These are phyloP conservation scores for Phaethornis superciliosus DNA, from an alignment of 2,113 vertebrate genomes.

Conservation along the genomic window DNA sequence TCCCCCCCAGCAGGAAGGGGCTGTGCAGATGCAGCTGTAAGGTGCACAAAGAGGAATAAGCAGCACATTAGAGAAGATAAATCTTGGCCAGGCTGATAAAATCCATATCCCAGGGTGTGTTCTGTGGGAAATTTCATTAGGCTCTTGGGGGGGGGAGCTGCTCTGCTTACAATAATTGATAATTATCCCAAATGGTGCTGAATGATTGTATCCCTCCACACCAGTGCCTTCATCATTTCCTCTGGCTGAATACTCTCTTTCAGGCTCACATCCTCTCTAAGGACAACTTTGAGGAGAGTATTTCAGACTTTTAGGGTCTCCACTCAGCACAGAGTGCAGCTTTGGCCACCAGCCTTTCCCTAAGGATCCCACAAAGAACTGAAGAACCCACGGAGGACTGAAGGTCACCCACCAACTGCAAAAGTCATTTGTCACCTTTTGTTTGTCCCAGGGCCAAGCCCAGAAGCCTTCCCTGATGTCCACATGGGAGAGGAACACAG, in stretches of 20 bases:
- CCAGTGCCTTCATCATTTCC: background rate
- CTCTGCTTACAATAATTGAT: slow-evolving; percentile 8
- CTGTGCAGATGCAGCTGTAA: background rate
- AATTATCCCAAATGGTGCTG: background rate
- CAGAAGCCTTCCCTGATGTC: background rate
- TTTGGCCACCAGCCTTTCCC: background rate
- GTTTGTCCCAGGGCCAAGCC: background rate
- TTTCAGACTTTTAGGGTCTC: background rate
- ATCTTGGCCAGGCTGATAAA: background rate
- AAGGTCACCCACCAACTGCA: background rate
- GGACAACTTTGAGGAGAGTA: background rate
- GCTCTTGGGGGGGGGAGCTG: background rate
- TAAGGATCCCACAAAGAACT: background rate
- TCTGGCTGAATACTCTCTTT: background rate
- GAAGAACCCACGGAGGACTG: background rate
- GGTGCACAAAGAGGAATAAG: background rate
- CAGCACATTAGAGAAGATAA: background rate
- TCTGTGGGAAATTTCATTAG: slow-evolving; percentile 11
- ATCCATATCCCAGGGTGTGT: background rate
- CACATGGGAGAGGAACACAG: background rate
- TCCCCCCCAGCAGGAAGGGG: background rate
- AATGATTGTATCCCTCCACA: background rate
- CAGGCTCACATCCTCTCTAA: background rate
- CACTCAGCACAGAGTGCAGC: background rate
- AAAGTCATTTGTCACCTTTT: background rate